phyloP scores from a whole-genome alignment of 2,113 vertebrate genomes.

The Mohoua ochrocephala region DNA sequence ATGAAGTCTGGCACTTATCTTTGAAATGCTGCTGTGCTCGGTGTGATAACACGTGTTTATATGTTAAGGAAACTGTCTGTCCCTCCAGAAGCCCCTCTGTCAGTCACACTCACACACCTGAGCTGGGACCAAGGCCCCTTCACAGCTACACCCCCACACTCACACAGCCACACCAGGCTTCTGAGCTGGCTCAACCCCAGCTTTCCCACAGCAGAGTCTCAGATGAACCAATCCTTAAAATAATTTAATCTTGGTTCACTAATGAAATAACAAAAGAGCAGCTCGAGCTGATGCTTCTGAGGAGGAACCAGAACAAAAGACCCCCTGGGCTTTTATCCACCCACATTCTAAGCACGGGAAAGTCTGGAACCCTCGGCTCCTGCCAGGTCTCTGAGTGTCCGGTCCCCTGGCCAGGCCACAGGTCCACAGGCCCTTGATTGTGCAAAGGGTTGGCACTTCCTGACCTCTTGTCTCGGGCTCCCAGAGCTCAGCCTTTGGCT shows the following conservation, averaged over 20 bases:
- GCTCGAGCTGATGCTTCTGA: background rate
- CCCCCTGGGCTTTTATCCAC: background rate
- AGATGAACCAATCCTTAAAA: background rate
- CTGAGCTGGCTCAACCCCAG: background rate
- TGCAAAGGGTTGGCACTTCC: background rate
- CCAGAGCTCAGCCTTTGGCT: fast-evolving
- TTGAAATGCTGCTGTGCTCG: background rate
- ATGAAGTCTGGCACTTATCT: background rate
- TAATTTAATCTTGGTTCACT: background rate
- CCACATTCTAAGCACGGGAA: fast-evolving
- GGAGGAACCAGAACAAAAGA: background rate
- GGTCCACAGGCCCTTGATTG: background rate
- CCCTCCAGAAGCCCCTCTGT: background rate
- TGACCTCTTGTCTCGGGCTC: background rate
- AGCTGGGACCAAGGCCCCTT: background rate
- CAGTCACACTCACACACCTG: background rate
- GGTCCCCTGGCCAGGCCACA: fast-evolving
- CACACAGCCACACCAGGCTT: background rate
- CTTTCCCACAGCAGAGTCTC: background rate
- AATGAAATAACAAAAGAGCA: too few relatives aligned
- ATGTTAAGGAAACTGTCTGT: background rate
- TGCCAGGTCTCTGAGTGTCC: fast-evolving
- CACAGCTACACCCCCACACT: background rate
- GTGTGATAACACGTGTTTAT: background rate
- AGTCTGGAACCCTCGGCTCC: background rate